Percentiles rank a stretch among this genome's conserved stretches.
Evolutionary conservation across 2,888 invertebrate genomes (phyloP).

Genomic region (Osedax fenrisi): DNA sequence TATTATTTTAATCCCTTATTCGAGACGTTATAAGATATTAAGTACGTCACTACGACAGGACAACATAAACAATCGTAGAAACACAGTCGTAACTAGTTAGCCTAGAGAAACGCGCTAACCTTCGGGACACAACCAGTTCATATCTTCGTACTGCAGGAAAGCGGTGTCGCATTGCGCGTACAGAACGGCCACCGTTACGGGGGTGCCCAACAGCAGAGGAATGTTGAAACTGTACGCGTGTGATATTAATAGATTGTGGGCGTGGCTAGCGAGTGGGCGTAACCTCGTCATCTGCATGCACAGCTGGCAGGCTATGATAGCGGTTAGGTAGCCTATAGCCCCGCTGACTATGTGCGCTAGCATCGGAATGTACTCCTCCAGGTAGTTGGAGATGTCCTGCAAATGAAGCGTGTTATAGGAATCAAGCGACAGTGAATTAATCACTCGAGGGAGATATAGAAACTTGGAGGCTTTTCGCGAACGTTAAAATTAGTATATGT

Average conservation of each 20-base stretch:
- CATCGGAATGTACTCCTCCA: background rate
- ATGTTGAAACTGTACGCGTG: constrained; percentile 51
- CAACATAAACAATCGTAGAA: too few species aligned
- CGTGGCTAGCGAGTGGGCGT: constrained; percentile 13
- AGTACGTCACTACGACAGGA: too few species aligned
- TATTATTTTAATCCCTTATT: too few species aligned
- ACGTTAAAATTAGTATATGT: too few species aligned
- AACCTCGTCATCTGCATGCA: constrained; percentile 29
- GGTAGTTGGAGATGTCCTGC: too few species aligned
- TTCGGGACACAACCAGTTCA: constrained; percentile 38
- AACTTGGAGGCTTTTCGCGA: too few species aligned
- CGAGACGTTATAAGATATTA: too few species aligned
- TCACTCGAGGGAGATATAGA: too few species aligned
- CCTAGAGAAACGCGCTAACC: too few species aligned
- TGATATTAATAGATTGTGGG: constrained; percentile 32
- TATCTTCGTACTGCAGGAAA: constrained; percentile 10
- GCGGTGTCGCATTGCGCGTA: constrained; percentile 25
- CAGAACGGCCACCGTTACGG: constrained; percentile 36
- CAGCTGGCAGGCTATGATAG: constrained; percentile 25
- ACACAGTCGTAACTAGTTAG: too few species aligned
- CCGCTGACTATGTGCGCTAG: constrained; percentile 21
- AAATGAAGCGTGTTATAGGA: too few species aligned
- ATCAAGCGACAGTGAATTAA: too few species aligned
- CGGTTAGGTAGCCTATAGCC: constrained; percentile 29
- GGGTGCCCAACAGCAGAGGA: constrained; percentile 51